Base-by-base conservation (phyloP, 2,797 vertebrate species). In the Cuculus canorus region DNA sequence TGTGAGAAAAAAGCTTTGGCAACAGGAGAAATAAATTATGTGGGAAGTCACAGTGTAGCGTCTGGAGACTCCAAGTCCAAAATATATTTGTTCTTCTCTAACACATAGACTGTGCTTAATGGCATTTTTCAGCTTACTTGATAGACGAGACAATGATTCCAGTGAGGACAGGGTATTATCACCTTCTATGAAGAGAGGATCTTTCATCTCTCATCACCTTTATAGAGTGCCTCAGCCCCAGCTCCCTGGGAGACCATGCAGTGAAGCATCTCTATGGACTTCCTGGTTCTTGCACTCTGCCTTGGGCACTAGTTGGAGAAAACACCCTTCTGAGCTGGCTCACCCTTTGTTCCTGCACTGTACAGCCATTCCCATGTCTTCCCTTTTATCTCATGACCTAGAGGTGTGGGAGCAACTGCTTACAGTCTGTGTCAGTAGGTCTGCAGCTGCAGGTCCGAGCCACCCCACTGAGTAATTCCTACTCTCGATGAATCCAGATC, bases 221-320 rank as follows among this genome's bases (percentile, higher is more conserved):
- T 81, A 88, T 13, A 60, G 48, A 59, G n/a, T 47, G n/a, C 56
- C 9, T 95, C 63, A 82, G 52, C 23, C n/a, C 15, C 7, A n/a
- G 63, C 37, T 88, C 37, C 17, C 33, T 4, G 1, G 17, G 56
- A 76, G 33, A 83, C 10, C 0, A 0, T 39, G 23, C 33, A 64
- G 23, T 43, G 72, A 82, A 75, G 33, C 14, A 19, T 41, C 83
- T 86, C 61, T 57, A 19, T 10, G n/a, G n/a, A 12, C 57, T 86
- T 83, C 9, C 25, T 27, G 75, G 14, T 64, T 90, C 61, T 75
- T 83, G 30, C 79, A 9, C 13, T 82, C 33, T 87, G 19, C 32
- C 32, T 56, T 43, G 17, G 57, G 64, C 47, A 15, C 16, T 61
- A 11, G 4, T 21, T 68, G 21, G 4, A 71, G 37, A 28, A 83